Base-by-base conservation (phyloP, 1,140 invertebrate species). In the Aphis craccivora region DNA sequence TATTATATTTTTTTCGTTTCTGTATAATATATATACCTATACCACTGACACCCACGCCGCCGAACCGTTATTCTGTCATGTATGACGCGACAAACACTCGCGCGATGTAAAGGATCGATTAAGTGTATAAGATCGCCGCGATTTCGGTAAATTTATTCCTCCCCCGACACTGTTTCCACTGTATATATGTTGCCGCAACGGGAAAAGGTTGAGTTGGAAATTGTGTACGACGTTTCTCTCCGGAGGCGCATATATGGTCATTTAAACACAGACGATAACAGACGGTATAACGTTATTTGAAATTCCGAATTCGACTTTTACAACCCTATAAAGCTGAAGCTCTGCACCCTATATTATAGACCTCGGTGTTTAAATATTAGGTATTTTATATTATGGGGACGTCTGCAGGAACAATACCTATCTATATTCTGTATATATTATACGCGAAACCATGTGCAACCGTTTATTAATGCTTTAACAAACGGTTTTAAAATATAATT, bases 1-100 rank as follows among this genome's bases (percentile, higher is more conserved):
- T 76, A 76, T 76, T 76, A n/a, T 76, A n/a, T 76, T 76, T 51
- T 67, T 76, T 76, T 76, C 60, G 14, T 76, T n/a, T 76, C 76
- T 20, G 76, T 81, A n/a, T 76, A 14, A 30, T 60, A 60, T 23
- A 67, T n/a, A n/a, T 23, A 37, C 76, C 76, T 3, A 35, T 30
- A 23, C 76, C 20, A n/a, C 1, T 14, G 30, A 14, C 60, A 23
- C 25, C 18, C 48, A 51, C 55, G 55, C 30, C 60, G 60, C 25
- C 55, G 9, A 60, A 60, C 55, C 55, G 4, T 60, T 30, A 60
- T 60, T 60, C 11, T 11, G 55, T 60, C 30, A 20, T 18, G n/a
- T 76, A 51, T 14, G 48, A n/a, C 60, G 30, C 30, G 60, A 30
- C 60, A 67, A 67, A 67, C 60, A 30, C 30, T 9, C 60, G 25